A percentile compares a stretch with the other conserved stretches of the same genome.
phyloP scores from a whole-genome alignment of 2,888 invertebrate genomes.

The Drosophila pegasa region DNA sequence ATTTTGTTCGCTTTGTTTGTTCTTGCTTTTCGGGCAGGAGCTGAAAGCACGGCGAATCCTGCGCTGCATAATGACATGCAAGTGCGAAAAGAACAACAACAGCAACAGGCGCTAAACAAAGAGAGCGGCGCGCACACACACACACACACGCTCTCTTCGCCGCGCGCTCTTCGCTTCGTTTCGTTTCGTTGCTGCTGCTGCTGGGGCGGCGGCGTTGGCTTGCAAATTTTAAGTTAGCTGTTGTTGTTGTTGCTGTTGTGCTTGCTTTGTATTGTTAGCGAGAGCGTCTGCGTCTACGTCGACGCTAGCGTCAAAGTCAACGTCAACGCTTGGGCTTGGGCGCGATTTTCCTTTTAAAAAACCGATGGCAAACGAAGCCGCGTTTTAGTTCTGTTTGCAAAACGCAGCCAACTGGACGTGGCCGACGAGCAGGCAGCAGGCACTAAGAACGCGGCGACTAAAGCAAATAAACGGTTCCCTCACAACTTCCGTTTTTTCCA shows the following conservation, averaged over 20 bases:
- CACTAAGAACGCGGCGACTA: constrained; percentile 19
- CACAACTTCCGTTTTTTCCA: constrained; percentile 21
- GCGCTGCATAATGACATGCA: constrained; percentile 13
- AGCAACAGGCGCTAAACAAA: constrained; percentile 8
- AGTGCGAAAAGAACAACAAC: constrained; percentile 8
- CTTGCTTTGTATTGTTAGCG: constrained; percentile 26
- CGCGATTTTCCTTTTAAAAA: constrained; percentile 71
- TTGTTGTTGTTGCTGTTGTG: constrained; percentile 7
- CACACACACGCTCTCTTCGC: constrained; percentile 3
- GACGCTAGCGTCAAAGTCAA: constrained; percentile 25
- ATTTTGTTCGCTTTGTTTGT: neutral
- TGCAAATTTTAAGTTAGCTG: constrained; percentile 21
- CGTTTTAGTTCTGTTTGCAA: constrained; percentile 82
- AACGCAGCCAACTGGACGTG: constrained; percentile 80
- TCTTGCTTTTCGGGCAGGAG: neutral
- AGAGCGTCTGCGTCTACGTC: constrained; percentile 2
- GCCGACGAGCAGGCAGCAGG: constrained; percentile 24
- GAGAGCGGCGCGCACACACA: neutral
- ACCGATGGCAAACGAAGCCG: constrained; percentile 57
- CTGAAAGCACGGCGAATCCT: constrained; percentile 38
- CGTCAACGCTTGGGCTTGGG: constrained; percentile 61
- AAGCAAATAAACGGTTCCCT: constrained; percentile 8
- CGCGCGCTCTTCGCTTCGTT: constrained; percentile 14
- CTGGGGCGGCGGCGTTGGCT: constrained; percentile 20
- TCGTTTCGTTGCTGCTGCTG: constrained; percentile 12